Percentiles rank a stretch among this genome's conserved stretches.
These are phyloP conservation scores for Marmota monax DNA, from an alignment of 2,113 vertebrate genomes.

Conservation along the genomic window DNA sequence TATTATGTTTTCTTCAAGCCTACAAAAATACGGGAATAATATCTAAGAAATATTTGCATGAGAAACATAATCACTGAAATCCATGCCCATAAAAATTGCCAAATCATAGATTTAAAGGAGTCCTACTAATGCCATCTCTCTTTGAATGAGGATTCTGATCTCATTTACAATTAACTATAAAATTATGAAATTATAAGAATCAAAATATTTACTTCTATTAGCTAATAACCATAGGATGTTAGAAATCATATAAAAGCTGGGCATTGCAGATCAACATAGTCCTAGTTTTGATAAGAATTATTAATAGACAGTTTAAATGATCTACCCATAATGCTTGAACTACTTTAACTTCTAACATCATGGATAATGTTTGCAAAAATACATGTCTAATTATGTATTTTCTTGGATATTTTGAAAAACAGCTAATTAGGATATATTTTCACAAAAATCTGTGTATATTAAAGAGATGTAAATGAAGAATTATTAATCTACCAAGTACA, in stretches of 20 bases:
- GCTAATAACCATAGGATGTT: background rate
- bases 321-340: background rate
- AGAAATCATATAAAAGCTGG: background rate
- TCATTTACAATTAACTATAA: background rate
- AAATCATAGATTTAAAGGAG: background rate
- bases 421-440: background rate
- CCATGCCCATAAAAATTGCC: background rate
- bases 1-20: background rate
- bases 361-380: background rate
- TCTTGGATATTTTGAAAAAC: background rate
- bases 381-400: background rate
- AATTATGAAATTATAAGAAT: background rate
- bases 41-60: background rate
- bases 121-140: background rate
- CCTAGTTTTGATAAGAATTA: background rate
- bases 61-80: background rate
- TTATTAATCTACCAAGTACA: background rate
- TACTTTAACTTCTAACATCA: background rate
- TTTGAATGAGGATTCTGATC: background rate
- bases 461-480: background rate
- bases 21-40: background rate
- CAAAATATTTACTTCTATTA: background rate
- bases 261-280: background rate
- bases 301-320: background rate
- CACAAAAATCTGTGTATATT: background rate